Conservation (phyloP, 1,140 invertebrate genomes). For the Drosophila insularis region DNA sequence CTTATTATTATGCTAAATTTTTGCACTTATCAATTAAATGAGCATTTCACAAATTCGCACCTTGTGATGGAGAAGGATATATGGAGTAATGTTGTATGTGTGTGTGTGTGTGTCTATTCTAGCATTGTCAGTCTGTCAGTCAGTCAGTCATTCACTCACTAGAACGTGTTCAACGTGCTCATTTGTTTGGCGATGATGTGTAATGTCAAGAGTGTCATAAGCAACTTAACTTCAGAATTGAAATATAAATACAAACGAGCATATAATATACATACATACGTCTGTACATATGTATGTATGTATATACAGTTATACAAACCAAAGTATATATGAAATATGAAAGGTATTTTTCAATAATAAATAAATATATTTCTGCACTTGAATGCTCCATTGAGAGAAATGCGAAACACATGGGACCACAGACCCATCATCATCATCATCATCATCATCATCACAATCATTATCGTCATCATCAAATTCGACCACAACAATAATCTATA, state of each 20-base stretch:
- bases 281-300: neutral
- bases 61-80: slow-evolving; percentile 1
- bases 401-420: slow-evolving; percentile 17
- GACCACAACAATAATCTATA: slow-evolving; percentile 11
- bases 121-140: neutral
- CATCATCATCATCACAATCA: neutral
- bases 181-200: slow-evolving; percentile 4
- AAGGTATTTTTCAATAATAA: slow-evolving; percentile 15
- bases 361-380: slow-evolving; percentile 18
- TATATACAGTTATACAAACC: neutral
- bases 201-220: slow-evolving; percentile 11
- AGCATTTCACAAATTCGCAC: slow-evolving; percentile 7
- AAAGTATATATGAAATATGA: neutral
- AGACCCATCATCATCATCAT: neutral
- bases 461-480: neutral
- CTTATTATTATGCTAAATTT: too few species aligned
- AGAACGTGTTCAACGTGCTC: slow-evolving; percentile 6
- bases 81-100: too few species aligned
- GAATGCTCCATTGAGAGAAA: slow-evolving; percentile 17
- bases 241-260: slow-evolving; percentile 3
- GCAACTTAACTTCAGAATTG: neutral
- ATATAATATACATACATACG: neutral
- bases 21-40: slow-evolving; percentile 5
- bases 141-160: neutral
- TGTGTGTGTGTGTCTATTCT: too few species aligned